Conservation (phyloP, 2,888 invertebrate genomes). For the Leptothorax acervorum region DNA sequence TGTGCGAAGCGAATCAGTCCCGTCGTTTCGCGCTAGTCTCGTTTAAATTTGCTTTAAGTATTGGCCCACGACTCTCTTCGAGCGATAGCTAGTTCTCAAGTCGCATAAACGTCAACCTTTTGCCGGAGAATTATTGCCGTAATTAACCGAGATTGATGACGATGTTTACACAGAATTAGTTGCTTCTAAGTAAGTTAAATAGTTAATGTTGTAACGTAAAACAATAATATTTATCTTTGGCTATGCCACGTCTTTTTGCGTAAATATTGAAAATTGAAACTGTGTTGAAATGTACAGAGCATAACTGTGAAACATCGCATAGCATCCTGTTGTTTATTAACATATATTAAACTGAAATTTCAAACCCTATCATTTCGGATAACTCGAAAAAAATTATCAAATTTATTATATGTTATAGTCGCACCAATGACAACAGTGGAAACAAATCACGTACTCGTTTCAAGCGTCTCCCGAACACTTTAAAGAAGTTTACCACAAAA, state of each 20-base stretch:
- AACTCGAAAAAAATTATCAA: not conserved
- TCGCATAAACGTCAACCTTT: conserved; percentile 35
- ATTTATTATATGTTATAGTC: not conserved
- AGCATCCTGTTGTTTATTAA: not conserved
- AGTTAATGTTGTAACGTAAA: conserved; percentile 22
- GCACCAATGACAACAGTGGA: not conserved
- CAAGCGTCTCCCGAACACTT: not conserved
- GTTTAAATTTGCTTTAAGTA: conserved; percentile 71
- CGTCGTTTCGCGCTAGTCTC: conserved; percentile 62
- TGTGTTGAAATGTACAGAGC: not conserved
- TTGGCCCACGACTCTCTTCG: conserved; percentile 52
- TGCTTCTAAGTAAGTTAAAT: conserved; percentile 5
- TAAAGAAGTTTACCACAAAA: not conserved
- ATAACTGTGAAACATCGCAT: too few relatives aligned
- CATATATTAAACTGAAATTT: not conserved
- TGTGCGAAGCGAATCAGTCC: conserved; percentile 61
- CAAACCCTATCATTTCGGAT: not conserved
- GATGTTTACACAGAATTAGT: conserved; percentile 25
- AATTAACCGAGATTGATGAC: conserved; percentile 28
- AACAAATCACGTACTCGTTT: not conserved
- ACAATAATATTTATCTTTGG: not conserved
- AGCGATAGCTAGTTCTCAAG: conserved; percentile 50
- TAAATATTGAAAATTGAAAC: conserved; percentile 10
- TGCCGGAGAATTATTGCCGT: conserved; percentile 16
- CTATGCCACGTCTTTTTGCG: not conserved